A percentile compares a stretch with the other conserved stretches of the same genome.
phyloP scores from a whole-genome alignment of 2,113 vertebrate genomes.

The Odontophorus gujanensis region DNA sequence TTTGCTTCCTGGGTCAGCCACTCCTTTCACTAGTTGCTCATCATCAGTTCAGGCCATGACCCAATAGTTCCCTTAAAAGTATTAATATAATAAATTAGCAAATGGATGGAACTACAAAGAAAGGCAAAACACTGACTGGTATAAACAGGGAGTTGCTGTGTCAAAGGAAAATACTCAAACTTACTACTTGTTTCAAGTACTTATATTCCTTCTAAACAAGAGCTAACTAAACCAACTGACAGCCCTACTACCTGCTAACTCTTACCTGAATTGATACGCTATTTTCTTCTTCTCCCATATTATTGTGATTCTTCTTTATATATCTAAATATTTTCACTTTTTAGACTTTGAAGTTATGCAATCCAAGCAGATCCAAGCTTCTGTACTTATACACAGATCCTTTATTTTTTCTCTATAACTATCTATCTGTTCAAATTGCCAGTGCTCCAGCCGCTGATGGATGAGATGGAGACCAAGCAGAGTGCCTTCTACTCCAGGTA shows the following conservation, averaged over 20 bases:
- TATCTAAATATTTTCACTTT: not conserved
- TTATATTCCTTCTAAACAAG: not conserved
- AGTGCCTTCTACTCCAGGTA: not conserved
- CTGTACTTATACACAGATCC: rapidly evolving
- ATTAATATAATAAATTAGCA: not conserved
- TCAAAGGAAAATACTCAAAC: not conserved
- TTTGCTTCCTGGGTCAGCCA: too few species aligned
- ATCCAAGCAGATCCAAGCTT: not conserved
- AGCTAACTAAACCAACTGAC: not conserved
- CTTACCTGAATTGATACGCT: not conserved
- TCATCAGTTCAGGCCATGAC: too few species aligned
- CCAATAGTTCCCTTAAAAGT: not conserved
- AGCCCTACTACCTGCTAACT: not conserved
- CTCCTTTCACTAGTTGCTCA: too few species aligned
- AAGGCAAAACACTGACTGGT: not conserved
- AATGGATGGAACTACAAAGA: not conserved
- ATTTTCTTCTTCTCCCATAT: not conserved
- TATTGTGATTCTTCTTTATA: not conserved
- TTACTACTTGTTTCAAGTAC: not conserved
- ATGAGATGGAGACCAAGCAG: not conserved
- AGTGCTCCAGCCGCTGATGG: not conserved
- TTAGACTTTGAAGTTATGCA: not conserved
- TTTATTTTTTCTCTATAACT: not conserved
- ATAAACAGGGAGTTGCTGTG: not conserved
- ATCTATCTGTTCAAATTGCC: not conserved